Conservation (phyloP, 2,797 vertebrate species). For the Capromys pilorides region DNA sequence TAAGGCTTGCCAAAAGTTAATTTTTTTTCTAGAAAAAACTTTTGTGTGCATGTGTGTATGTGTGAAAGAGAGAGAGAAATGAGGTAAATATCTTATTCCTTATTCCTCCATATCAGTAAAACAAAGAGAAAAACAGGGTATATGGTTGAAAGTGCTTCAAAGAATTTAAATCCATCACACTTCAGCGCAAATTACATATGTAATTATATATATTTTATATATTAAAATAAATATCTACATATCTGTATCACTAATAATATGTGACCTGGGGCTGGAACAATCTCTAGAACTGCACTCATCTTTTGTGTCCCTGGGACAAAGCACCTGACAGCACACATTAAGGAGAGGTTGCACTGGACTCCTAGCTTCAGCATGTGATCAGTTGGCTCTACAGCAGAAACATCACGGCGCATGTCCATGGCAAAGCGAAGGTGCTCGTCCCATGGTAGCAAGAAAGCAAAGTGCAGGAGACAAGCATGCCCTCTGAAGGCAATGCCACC, state of each 20-base stretch:
- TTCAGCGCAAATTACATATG: not conserved
- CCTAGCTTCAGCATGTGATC: not conserved
- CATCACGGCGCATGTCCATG: not conserved
- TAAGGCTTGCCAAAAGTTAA: not conserved
- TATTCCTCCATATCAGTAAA: not conserved
- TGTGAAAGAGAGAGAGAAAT: not conserved
- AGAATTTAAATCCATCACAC: not conserved
- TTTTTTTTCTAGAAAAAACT: not conserved
- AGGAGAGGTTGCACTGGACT: not conserved
- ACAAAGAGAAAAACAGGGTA: not conserved
- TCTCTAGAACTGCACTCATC: not conserved
- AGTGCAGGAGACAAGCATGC: not conserved
- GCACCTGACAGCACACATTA: not conserved
- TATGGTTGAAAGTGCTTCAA: not conserved
- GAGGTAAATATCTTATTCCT: not conserved
- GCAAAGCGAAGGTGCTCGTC: not conserved
- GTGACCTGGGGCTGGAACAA: not conserved
- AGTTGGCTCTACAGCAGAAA: not conserved
- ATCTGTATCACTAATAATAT: not conserved
- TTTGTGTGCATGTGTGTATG: not conserved
- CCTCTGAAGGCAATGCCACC: not conserved
- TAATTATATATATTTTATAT: not conserved
- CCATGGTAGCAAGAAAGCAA: not conserved
- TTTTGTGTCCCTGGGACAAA: not conserved
- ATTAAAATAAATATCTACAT: not conserved